Base-by-base conservation (phyloP, 2,797 vertebrate genomes). In the Anguilla obscura region DNA sequence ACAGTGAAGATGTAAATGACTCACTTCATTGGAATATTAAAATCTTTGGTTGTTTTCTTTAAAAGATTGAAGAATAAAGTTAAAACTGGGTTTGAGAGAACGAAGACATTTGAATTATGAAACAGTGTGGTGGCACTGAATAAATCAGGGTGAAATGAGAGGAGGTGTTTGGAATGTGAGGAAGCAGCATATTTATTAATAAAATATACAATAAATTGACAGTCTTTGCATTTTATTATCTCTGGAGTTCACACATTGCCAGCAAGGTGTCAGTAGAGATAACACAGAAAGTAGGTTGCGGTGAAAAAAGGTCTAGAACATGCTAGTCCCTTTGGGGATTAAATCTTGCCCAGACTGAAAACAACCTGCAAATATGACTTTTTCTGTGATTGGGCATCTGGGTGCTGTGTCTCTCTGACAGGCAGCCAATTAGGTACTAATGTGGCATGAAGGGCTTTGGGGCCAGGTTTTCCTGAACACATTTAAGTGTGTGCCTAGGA, bases 21-120 rank as follows among this genome's bases (percentile, higher is more conserved):
- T 90, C 16, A 66, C 90, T 87, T 88, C 89, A 87, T 89, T 89
- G 90, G 92, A 92, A 93, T 89, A 89, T 86, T 85, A 92, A 92
- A 92, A 89, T 86, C 89, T 88, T 79, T 58, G 40, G 88, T 89
- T 90, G 36, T 80, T 76, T n/a, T 80, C 82, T 7, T 16, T 76
- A 50, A 33, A 71, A 66, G 94, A 96, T 93, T 96, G 96, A 93
- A 96, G 96, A 96, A 96, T 95, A 96, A 96, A 92, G 93, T 86
- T 94, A 83, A 60, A 87, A 85, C 79, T 50, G 6, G 79, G 79
- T 45, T 82, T 7, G 36, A 82, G 45, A 82, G 79, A 80, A 87
- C 27, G 58, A 87, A 69, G 80, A 33, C 8, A 18, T 88, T 91
- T 93, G 94, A 87, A 95, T 94, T 95, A 95, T 94, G 91, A 89